Percentiles rank a stretch among this genome's conserved stretches.
phyloP scores from a whole-genome alignment of 1,140 invertebrate species.

The Neoseiulus cucumeris region DNA sequence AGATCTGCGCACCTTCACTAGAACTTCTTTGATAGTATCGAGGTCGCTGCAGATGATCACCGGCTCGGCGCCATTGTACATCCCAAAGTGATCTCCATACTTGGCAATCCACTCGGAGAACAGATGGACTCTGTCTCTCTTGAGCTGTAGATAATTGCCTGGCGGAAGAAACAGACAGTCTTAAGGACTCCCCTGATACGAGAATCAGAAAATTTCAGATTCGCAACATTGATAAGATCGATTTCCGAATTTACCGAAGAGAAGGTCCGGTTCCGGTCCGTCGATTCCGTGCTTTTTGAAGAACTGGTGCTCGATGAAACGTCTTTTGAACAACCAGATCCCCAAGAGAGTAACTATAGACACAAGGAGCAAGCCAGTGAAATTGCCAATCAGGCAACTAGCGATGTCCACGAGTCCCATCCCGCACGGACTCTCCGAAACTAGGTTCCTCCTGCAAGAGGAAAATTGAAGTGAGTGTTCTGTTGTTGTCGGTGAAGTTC shows the following conservation, averaged over 20 bases:
- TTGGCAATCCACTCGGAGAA: constrained; percentile 24
- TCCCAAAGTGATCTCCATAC: constrained; percentile 28
- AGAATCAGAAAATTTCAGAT: no score
- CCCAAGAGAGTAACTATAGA: no score
- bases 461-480: no score
- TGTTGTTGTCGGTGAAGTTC: no score
- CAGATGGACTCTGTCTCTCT: constrained; percentile 16
- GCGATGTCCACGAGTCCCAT: no score
- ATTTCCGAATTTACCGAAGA: background rate
- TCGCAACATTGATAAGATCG: no score
- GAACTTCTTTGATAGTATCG: constrained; percentile 24
- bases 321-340: background rate
- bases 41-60: constrained; percentile 25
- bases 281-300: background rate
- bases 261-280: background rate
- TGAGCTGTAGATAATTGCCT: background rate
- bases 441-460: no score
- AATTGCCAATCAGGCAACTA: no score
- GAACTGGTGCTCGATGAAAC: background rate
- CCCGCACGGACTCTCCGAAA: no score
- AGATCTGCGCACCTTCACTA: constrained; percentile 14
- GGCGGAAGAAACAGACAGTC: background rate
- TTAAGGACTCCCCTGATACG: no score
- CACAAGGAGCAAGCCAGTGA: no score
- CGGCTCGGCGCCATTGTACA: constrained; percentile 24